Evolutionary conservation across 2,113 vertebrate genomes (phyloP), one percentile per base, ranked within the genome.

Genomic region (Barnardius zonarius): DNA sequence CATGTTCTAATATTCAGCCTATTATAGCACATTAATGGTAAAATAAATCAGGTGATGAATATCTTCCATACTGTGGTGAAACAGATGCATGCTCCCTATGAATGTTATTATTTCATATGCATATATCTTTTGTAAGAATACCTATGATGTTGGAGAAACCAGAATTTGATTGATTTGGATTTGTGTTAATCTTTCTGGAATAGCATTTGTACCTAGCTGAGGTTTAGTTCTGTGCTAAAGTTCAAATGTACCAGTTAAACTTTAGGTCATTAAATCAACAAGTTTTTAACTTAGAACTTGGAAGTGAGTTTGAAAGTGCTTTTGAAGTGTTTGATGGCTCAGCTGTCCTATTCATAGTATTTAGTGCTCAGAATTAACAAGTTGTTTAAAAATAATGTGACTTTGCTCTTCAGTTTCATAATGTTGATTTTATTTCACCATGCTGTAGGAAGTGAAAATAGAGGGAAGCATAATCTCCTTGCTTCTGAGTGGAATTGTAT

Each of bases 401-500:
- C 17, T 69, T 93, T 76, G n/a, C 77, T 95, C 35, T 95, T 81
- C 74, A 77, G 54, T 95, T 94, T 86, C 74, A 91, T 48, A 59
- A 63, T 55, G 20, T 77, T 90, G 31, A 12, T 90, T 96, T 90
- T 96, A 80, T 96, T 93, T 93, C 76, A 73, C 33, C 13, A 4
- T 86, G 95, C 97, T 97, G 68, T 95, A 99, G 99, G 98, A 95
- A 95, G 97, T 76, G 98, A 98, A 92, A 97, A 95, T 17, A 98
- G 98, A 97, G 96, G 96, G 61, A 99, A 99, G 94, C 98, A 98
- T 96, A 99, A 98, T 93, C 98, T 98, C 93, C 98, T 99, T 95
- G 97, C 98, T 70, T 98, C 99, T 39, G 99, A 99, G 78, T 99
- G 99, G 97, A 99, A 97, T 2, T 98, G 98, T 91, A 89, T 98